Evolutionary conservation across 2,888 invertebrate genomes (phyloP).

Genomic region (Drosophila emarginata): DNA sequence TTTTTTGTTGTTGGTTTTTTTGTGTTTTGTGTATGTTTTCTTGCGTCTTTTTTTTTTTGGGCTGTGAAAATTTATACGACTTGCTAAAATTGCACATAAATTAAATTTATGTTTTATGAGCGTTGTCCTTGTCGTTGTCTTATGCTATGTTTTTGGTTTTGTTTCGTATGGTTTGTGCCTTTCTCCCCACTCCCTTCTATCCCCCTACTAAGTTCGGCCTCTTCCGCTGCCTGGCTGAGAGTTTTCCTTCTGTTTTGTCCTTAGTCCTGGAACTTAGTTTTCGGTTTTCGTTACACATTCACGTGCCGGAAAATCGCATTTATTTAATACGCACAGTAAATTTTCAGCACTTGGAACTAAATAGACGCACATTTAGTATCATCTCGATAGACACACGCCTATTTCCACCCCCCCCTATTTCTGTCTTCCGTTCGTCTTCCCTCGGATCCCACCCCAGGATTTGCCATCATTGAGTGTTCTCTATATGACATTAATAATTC

Average conservation of each 20-base stretch:
- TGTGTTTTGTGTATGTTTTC: neutral
- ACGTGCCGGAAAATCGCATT: conserved; percentile 74
- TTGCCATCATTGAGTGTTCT: neutral
- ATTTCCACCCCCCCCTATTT: conserved; percentile 5
- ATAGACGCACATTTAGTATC: conserved; percentile 72
- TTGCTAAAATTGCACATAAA: conserved; percentile 78
- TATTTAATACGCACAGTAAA: conserved; percentile 74
- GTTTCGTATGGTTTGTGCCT: conserved; percentile 46
- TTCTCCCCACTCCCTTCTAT: conserved; percentile 16
- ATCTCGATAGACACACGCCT: conserved; percentile 52
- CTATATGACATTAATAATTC: conserved; percentile 76
- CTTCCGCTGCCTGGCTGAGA: conserved; percentile 19
- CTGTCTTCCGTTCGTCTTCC: neutral
- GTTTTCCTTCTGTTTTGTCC: conserved; percentile 7
- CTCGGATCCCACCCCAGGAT: neutral
- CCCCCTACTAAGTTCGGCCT: neutral
- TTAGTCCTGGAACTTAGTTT: conserved; percentile 24
- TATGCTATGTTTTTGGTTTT: conserved; percentile 32
- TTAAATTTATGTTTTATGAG: conserved; percentile 78
- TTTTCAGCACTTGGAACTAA: conserved; percentile 73
- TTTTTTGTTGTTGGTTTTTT: conserved; percentile 9
- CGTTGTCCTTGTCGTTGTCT: conserved; percentile 66
- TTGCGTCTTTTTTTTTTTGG: conserved; percentile 26
- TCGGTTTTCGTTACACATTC: conserved; percentile 40
- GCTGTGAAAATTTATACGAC: conserved; percentile 72